phyloP scores from a whole-genome alignment of 2,888 invertebrate genomes.

The Horisme vitalbata region DNA sequence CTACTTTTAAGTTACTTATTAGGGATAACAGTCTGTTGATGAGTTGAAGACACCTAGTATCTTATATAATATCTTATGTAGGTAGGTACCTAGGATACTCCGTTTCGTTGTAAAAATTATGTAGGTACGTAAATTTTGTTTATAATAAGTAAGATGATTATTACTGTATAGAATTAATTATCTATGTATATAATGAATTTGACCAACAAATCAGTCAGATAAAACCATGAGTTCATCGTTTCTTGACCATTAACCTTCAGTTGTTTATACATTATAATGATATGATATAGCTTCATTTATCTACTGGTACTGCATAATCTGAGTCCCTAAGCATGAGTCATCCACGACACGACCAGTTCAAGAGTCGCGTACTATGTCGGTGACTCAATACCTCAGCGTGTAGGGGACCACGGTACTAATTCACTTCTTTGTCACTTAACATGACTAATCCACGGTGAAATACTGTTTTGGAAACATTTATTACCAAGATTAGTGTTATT shows the following conservation, averaged over 20 bases:
- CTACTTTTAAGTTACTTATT: no score
- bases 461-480: constrained; percentile 14
- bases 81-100: background rate
- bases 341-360: constrained; percentile 36
- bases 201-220: background rate
- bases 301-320: constrained; percentile 20
- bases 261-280: constrained; percentile 20
- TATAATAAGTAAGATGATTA: no score
- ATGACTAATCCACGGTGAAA: constrained; percentile 38
- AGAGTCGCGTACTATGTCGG: constrained; percentile 56
- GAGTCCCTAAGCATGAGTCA: constrained; percentile 40
- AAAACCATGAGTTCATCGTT: constrained; percentile 14
- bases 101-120: no score
- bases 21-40: no score
- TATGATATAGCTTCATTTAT: constrained; percentile 29
- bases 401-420: constrained; percentile 39
- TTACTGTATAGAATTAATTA: no score
- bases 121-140: no score
- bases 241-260: constrained; percentile 27
- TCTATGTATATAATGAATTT: no score
- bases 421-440: constrained; percentile 39
- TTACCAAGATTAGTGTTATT: background rate
- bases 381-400: constrained; percentile 54
- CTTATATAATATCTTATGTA: no score
- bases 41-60: no score